Base-by-base conservation (phyloP, 2,797 vertebrate species). In the Fistularia tabacaria region DNA sequence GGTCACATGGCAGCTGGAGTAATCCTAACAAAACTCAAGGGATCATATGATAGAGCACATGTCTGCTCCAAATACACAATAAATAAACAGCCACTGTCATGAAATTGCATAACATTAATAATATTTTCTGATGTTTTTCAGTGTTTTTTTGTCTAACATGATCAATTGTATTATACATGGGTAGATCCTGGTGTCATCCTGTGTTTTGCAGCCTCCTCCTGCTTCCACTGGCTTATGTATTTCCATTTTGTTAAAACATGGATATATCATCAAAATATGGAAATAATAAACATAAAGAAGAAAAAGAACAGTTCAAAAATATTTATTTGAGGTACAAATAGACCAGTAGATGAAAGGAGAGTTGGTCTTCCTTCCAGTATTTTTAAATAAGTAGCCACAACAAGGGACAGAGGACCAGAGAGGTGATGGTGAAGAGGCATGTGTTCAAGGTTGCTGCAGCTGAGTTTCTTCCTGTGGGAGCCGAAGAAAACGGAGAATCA, bases 301-400 rank as follows among this genome's bases (percentile, higher is more conserved):
- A 13, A 80, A 62, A 46, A 48, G 51, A 71, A 46, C 66, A 70
- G 57, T 83, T 87, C 48, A 82, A 81, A 25, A 84, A 75, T 79
- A 71, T 90, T 87, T 89, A 90, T 87, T 85, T 81, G 46, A 74
- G 82, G 73, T 88, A 90, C 69, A 91, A 90, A 90, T 86, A 76
- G 10, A 41, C 84, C 68, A 71, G 56, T 64, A 69, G 59, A 63
- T 72, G 62, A 70, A 74, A 47, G 57, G 63, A 60, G 62, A 84
- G 74, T 80, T 62, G 74, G 62, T 74, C 54, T 50, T 45, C 37
- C 49, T 70, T 25, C 25, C 37, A 49, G 78, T 54, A 25, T 9
- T 85, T 71, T 90, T 85, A 90, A 74, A 86, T 73, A n/a, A 88
- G 71, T 71, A 79, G 72, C 82, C 79, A 81, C 53, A 91, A 79